Base-by-base conservation (phyloP, 1,140 invertebrate species). In the Drosophila subobscura region DNA sequence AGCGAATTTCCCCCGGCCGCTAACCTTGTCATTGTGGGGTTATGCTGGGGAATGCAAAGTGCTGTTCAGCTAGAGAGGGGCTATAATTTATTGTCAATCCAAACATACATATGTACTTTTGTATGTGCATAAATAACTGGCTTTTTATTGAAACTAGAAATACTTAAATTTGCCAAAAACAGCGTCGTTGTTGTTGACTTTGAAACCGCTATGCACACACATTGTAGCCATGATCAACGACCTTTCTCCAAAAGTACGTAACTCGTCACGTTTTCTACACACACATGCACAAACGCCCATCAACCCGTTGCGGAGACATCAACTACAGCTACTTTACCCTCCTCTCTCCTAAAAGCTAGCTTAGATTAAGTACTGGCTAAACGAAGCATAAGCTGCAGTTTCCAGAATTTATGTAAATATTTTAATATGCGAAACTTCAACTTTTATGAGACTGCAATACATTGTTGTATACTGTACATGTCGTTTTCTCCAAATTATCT, bases 241-340 rank as follows among this genome's bases (percentile, higher is more conserved):
- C 79, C 79, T 84, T 84, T 84, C 79, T 84, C 79, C 79, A 84
- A 84, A 79, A 84, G 76, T 83, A 81, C 77, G 78, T 68, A 83
- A 77, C 83, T 75, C 79, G 78, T 86, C 84, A 86, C 83, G 83
- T 86, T 85, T 84, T 84, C 80, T 84, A 80, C 80, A 85, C 67
- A 58, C 44, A 60, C 27, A 61, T 20, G 40, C n/a, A 63, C 23
- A 46, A 42, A 60, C 45, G 14, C 29, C 40, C 50, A 14, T 33
- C 29, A 52, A 47, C 6, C 33, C 33, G 33, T 4, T 3, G 33
- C 12, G 33, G 33, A 37, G 33, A 37, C 33, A 20, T 20, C 16
- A 37, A 37, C 33, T 37, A 37, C 33, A 37, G 25, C 5, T 27
- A 27, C 33, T 37, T 10, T 37, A 37, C 10, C 10, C 33, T 4